phyloP scores from a whole-genome alignment of 2,888 invertebrate genomes.

The Eumerus sabulonum region DNA sequence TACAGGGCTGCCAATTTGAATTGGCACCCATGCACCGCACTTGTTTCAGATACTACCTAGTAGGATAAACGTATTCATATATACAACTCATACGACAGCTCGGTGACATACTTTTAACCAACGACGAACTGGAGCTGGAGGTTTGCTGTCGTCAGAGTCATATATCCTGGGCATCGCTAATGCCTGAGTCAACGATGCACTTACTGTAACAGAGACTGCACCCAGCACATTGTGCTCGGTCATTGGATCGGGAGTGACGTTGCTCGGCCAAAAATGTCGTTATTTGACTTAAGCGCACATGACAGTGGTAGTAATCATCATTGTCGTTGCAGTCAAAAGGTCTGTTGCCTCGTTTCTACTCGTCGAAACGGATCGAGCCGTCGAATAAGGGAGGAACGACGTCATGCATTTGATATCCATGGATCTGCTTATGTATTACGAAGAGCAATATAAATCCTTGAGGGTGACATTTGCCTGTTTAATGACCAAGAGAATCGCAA shows the following conservation, averaged over 20 bases:
- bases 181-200: constrained; percentile 43
- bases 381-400: too few relatives aligned
- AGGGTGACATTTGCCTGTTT: constrained; percentile 54
- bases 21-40: too few relatives aligned
- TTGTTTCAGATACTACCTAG: too few relatives aligned
- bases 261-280: constrained; percentile 26
- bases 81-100: too few relatives aligned
- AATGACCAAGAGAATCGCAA: constrained; percentile 43
- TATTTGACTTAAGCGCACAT: constrained; percentile 41
- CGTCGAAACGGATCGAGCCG: too few relatives aligned
- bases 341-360: too few relatives aligned
- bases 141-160: constrained; percentile 4
- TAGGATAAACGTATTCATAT: too few relatives aligned
- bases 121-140: too few relatives aligned
- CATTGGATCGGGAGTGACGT: too few relatives aligned
- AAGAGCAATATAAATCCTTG: constrained; percentile 45
- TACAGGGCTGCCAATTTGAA: not conserved
- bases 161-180: constrained; percentile 33
- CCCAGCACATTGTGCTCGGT: not conserved
- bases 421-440: constrained; percentile 23
- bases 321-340: constrained; percentile 24
- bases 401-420: constrained; percentile 12
- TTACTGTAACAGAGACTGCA: constrained; percentile 44
- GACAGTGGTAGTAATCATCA: constrained; percentile 38
- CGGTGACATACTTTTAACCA: too few relatives aligned